A percentile compares a stretch with the other conserved stretches of the same genome.
Conservation (phyloP, 2,888 invertebrate genomes). For the Tipula lateralis region DNA sequence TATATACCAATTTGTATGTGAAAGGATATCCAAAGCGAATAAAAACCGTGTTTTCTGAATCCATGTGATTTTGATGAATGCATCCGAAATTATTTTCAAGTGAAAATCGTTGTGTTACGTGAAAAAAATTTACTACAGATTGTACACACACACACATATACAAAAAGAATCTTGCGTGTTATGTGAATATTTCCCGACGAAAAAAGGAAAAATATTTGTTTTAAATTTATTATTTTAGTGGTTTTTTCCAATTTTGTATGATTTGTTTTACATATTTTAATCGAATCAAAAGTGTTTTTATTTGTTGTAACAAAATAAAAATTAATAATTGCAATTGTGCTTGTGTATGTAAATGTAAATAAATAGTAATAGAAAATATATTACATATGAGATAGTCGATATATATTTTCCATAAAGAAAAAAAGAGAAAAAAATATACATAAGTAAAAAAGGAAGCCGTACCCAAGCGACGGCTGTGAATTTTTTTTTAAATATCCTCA, state of each 20-base stretch:
- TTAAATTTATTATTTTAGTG: background rate
- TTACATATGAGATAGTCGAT: background rate
- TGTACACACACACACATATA: background rate
- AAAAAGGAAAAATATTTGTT: background rate
- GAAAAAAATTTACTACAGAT: background rate
- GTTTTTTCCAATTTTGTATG: background rate
- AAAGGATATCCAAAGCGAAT: background rate
- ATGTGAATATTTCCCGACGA: background rate
- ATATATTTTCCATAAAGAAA: background rate
- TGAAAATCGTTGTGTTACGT: constrained; percentile 11
- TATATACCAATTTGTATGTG: background rate
- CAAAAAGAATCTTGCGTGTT: background rate
- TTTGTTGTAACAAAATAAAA: background rate
- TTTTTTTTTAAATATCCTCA: background rate
- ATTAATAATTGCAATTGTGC: background rate
- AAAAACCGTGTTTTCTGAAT: background rate
- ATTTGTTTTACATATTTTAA: background rate
- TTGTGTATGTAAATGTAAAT: background rate
- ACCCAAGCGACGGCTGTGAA: constrained; percentile 24
- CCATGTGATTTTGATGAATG: constrained; percentile 13
- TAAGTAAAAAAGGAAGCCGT: background rate
- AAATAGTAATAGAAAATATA: background rate
- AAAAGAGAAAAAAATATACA: background rate
- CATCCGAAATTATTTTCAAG: background rate
- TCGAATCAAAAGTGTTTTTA: constrained; percentile 1